Percentiles rank a stretch among this genome's conserved stretches.
Conservation (phyloP, 1,140 invertebrate species). For the Eriocheir sinensis region DNA sequence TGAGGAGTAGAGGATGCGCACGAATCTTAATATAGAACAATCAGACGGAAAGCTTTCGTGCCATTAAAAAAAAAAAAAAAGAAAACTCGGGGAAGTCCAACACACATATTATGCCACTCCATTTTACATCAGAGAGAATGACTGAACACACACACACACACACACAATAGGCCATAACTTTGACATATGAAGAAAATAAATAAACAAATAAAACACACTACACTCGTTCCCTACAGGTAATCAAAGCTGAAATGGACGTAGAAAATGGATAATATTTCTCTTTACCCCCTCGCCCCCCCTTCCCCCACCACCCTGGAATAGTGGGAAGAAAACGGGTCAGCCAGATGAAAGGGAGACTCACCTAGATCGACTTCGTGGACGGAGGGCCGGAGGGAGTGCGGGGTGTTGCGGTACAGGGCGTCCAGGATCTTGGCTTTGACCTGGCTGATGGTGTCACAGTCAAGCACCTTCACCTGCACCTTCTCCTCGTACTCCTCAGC, state of each 20-base stretch:
- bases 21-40: background rate
- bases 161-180: background rate
- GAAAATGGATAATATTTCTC: slow-evolving; percentile 5
- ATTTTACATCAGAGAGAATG: background rate
- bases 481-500: slow-evolving; percentile 97
- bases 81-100: too few relatives aligned
- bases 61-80: background rate
- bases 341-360: slow-evolving; percentile 80
- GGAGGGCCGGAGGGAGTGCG: slow-evolving; percentile 95
- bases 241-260: background rate
- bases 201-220: slow-evolving; percentile 25
- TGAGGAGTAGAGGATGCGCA: background rate
- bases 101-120: background rate
- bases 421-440: slow-evolving; percentile 99
- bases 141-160: background rate
- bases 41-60: background rate
- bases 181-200: background rate
- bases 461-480: slow-evolving; percentile 96
- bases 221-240: background rate
- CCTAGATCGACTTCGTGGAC: slow-evolving; percentile 94
- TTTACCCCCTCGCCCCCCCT: background rate
- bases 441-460: slow-evolving; percentile 99
- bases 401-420: slow-evolving; percentile 97
- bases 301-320: background rate
- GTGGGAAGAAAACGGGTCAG: background rate